These are phyloP conservation scores for Paedocypris micromegethes DNA, from an alignment of 2,797 vertebrate species.

Conservation along the genomic window DNA sequence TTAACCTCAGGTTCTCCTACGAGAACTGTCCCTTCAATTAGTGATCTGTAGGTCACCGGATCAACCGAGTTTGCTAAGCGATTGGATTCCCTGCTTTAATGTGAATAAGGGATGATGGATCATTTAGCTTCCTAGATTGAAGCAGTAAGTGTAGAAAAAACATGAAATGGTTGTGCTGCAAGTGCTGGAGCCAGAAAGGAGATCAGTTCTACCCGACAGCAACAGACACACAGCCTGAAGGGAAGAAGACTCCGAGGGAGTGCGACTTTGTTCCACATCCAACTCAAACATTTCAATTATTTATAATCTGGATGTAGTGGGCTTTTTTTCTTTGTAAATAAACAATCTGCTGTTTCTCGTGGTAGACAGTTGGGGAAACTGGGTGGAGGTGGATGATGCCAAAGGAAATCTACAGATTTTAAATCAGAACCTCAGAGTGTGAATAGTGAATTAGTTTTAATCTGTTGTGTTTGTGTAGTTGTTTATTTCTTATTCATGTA, in stretches of 20 bases:
- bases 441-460: too few species aligned
- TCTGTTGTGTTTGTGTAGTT: too few species aligned
- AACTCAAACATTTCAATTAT: conserved; percentile 73
- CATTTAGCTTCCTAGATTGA: too few species aligned
- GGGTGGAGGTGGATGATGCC: conserved; percentile 47
- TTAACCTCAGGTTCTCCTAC: neutral
- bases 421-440: too few species aligned
- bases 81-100: too few species aligned
- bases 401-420: conserved; percentile 51
- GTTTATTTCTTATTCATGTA: too few species aligned
- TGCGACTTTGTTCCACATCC: conserved; percentile 69
- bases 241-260: conserved; percentile 47
- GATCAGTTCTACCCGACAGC: conserved; percentile 47
- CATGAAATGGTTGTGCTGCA: neutral
- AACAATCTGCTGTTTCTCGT: conserved; percentile 60
- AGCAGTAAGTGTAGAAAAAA: too few species aligned
- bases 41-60: neutral
- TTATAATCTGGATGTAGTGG: conserved; percentile 62
- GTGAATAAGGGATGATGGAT: too few species aligned
- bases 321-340: conserved; percentile 68
- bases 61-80: neutral
- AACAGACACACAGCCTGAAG: conserved; percentile 46
- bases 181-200: conserved; percentile 43
- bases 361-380: conserved; percentile 52
- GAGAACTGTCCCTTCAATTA: neutral